Base-by-base conservation (phyloP, 2,797 vertebrate species). In the Lutjanus argentimaculatus region DNA sequence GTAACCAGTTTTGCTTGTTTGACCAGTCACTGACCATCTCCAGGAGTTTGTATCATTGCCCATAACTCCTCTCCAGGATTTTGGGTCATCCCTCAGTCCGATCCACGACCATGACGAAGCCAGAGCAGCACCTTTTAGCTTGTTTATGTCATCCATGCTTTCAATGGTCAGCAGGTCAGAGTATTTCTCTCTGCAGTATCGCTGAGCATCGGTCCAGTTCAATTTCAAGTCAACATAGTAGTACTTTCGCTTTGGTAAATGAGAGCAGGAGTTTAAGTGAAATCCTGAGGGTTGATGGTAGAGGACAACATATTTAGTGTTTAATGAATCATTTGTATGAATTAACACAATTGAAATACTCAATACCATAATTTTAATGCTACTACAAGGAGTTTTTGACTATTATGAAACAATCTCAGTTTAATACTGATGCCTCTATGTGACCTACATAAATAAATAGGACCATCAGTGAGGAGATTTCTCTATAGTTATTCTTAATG, bases 1-100 rank as follows among this genome's bases (percentile, higher is more conserved):
- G 46, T 58, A 88, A 14, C 51, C 69, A 10, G 66, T 78, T 52
- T 22, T 9, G 30, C 40, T 78, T 0, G 55, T 30, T 53, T 72
- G 7, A 11, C 71, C 77, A 0, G 82, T 81, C 0, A 51, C 56
- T 11, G 79, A 90, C 78, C 82, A 87, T 69, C 61, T 85, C 82
- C 85, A 88, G 19, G 82, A 87, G 68, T 81, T 81, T 4, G 19
- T 0, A 1, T 82, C 74, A 6, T 48, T 70, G 17, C 67, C 42
- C 73, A 79, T 30, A 1, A 1, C 22, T 13, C 0, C n/a, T 51
- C 10, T 67, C 84, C 86, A 90, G 53, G 40, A 62, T 1, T 42
- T 12, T 2, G 78, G 66, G 21, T 85, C 53, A 58, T 84, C 84
- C 2, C 0, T 2, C 21, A 88, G 46, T 15, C 89, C 85, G 3